phyloP scores from a whole-genome alignment of 2,888 invertebrate species.

The Netelia fuscicornis region DNA sequence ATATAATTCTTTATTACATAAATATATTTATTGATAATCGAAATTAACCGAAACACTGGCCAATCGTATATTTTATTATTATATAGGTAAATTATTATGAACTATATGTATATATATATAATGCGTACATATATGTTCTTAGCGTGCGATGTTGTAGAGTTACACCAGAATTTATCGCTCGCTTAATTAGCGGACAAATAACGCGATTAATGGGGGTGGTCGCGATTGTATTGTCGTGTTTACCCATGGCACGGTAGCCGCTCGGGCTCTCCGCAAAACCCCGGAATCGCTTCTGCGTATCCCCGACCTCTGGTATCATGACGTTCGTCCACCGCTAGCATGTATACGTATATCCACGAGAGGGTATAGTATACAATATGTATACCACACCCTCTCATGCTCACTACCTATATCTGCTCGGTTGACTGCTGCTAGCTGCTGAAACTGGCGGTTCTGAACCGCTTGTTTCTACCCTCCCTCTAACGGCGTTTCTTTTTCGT shows the following conservation, averaged over 20 bases:
- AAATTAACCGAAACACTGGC: no score
- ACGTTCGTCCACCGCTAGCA: conserved; percentile 51
- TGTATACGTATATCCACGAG: not conserved
- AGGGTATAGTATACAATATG: not conserved
- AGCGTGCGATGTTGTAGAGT: conserved; percentile 44
- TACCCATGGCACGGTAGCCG: conserved; percentile 54
- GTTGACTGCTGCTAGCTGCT: conserved; percentile 57
- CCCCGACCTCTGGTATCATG: conserved; percentile 58
- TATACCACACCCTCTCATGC: conserved; percentile 18
- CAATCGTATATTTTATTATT: no score
- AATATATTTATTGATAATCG: no score
- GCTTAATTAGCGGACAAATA: conserved; percentile 78
- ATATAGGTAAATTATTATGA: not conserved
- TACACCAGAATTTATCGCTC: conserved; percentile 74
- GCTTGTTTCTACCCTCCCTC: conserved; percentile 5
- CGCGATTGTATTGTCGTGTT: conserved; percentile 71
- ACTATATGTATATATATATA: not conserved
- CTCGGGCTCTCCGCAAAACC: conserved; percentile 68
- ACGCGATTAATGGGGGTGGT: conserved; percentile 75
- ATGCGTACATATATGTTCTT: not conserved
- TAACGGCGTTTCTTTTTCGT: conserved; percentile 29
- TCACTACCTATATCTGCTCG: conserved; percentile 39
- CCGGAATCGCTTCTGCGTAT: conserved; percentile 66
- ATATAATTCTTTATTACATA: no score
- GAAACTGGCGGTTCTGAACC: conserved; percentile 45